Conservation (phyloP, 23 tunicate genomes). For the Corella eumyota region DNA sequence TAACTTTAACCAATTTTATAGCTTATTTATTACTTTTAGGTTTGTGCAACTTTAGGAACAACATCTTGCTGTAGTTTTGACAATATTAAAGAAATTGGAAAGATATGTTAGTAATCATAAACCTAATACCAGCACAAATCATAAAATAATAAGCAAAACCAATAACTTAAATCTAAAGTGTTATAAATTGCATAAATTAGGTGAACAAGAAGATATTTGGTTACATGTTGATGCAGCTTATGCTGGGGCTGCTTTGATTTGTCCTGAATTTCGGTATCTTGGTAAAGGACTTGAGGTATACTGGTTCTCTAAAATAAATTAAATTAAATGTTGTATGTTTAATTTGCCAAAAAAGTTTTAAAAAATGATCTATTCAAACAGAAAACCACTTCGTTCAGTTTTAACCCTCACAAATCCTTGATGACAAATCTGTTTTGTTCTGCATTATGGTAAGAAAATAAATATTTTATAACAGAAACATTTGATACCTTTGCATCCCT, state of each 20-base stretch:
- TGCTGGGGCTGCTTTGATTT: constrained; percentile 27
- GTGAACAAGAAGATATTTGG: constrained; percentile 24
- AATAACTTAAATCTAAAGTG: too few relatives aligned
- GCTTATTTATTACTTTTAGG: too few relatives aligned
- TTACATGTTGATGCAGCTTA: constrained; percentile 60
- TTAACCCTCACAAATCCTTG: constrained; percentile 78
- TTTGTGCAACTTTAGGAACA: constrained; percentile 55
- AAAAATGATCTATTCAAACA: too few relatives aligned
- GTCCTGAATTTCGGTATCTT: constrained; percentile 29
- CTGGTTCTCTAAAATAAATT: not conserved
- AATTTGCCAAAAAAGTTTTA: too few relatives aligned
- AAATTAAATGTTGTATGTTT: too few relatives aligned
- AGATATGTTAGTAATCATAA: constrained; percentile 44
- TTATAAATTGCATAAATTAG: too few relatives aligned
- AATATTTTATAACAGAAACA: not conserved
- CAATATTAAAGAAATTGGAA: constrained; percentile 42
- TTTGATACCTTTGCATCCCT: too few relatives aligned
- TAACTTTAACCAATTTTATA: too few relatives aligned
- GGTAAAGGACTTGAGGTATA: constrained; percentile 33
- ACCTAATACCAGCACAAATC: too few relatives aligned
- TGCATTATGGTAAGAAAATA: constrained; percentile 43
- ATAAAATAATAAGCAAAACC: too few relatives aligned
- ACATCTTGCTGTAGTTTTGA: constrained; percentile 32
- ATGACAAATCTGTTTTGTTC: constrained; percentile 53
- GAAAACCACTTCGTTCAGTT: constrained; percentile 57